Evolutionary conservation across 2,797 vertebrate genomes (phyloP), one percentile per base, ranked within the genome.

Genomic region (Peromyscus attwateri): DNA sequence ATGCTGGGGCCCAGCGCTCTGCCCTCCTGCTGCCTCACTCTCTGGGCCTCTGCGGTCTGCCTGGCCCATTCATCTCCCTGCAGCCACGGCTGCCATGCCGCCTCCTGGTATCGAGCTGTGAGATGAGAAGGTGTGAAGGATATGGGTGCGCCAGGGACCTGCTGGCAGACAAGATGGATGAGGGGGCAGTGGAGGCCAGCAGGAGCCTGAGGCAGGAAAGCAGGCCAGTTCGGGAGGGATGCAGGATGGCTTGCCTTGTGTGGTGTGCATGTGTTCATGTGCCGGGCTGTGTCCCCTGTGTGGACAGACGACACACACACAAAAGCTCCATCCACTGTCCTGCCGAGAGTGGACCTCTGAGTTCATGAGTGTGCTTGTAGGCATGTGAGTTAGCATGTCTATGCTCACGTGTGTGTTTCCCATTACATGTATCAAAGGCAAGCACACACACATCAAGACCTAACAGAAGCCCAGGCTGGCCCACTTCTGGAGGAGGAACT

Each of bases 91-190:
- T 97, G 98, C 97, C 91, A 85, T 1, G 0, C 85, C 0, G 23
- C 68, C 77, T 89, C 84, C 95, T 46, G 84, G 71, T 98, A 97
- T 97, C 43, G 97, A 98, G 84, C 89, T 12, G 91, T 0, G 10
- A 97, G 87, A 98, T 98, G 97, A 98, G 84, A 92, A 98, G 97
- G 98, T 97, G 98, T 97, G 98, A 97, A 96, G 92, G 92, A 97
- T 66, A 19, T 0, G 43, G 13, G 92, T 90, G 88, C 96, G 1
- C 93, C 19, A 2, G 96, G 97, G 97, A 98, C 94, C 0, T 89
- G 94, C 96, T 97, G 98, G 95, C 97, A 97, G 97, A 92, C 81
- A 91, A 97, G 98, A 98, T 89, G 97, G 97, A 98, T 98, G 98
- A 97, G 93, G 84, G 94, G 93, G 80, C 94, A 92, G 81, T 34